phyloP scores from a whole-genome alignment of 2,888 invertebrate species.

The Lithophane semibrunnea region DNA sequence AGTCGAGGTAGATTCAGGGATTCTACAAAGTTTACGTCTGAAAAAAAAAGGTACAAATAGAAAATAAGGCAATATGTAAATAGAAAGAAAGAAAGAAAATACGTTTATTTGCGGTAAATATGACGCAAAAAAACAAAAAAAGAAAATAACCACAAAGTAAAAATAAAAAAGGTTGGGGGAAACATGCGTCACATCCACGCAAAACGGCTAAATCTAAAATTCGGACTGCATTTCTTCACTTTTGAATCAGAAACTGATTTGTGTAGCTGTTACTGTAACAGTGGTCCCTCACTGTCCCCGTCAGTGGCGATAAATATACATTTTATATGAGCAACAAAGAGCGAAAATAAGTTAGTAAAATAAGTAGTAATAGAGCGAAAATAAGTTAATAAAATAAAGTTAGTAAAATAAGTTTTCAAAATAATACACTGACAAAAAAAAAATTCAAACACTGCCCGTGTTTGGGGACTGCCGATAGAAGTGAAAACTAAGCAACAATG shows the following conservation, averaged over 20 bases:
- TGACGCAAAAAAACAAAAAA: too few relatives aligned
- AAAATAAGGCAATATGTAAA: background rate
- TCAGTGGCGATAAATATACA: background rate
- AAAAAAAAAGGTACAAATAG: conserved; percentile 68
- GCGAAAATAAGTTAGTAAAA: background rate
- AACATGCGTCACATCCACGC: too few relatives aligned
- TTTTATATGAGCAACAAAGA: background rate
- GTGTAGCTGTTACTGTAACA: background rate
- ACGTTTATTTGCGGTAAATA: too few relatives aligned
- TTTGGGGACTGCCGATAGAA: too few relatives aligned
- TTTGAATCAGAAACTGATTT: background rate
- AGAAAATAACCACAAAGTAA: too few relatives aligned
- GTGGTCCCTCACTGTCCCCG: background rate
- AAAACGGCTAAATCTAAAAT: too few relatives aligned
- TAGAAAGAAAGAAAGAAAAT: too few relatives aligned
- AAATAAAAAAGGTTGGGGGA: too few relatives aligned
- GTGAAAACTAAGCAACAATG: too few relatives aligned
- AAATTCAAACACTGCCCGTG: too few relatives aligned
- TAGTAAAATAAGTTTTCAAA: background rate
- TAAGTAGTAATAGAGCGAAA: too few relatives aligned
- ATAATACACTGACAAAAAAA: background rate
- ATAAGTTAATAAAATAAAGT: too few relatives aligned
- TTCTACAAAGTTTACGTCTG: conserved; percentile 95
- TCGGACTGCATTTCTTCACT: background rate
- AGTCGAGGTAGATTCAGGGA: conserved; percentile 96